Conservation (phyloP, 2,113 vertebrate species). For the Melanerpes formicivorus region DNA sequence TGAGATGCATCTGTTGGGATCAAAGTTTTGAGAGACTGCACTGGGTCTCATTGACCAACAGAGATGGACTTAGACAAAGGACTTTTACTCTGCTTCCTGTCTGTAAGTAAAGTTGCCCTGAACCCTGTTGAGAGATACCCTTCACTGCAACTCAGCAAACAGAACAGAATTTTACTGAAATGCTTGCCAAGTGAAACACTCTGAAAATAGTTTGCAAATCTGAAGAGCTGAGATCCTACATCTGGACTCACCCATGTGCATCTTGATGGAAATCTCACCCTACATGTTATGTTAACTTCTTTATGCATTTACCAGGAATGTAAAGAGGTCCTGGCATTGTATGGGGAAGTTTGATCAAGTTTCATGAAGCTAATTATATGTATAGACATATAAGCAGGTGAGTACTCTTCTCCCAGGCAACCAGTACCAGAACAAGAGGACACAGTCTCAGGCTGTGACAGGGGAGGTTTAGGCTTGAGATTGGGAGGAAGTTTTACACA, state of each 20-base stretch:
- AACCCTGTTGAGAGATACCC: background rate
- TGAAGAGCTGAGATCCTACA: background rate
- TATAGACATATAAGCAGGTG: background rate
- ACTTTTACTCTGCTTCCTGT: background rate
- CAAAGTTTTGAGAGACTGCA: background rate
- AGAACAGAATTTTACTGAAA: background rate
- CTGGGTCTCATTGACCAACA: rapidly evolving
- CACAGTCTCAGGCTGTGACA: no score
- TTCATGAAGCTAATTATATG: background rate
- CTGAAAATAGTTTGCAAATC: background rate
- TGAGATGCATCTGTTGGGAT: background rate
- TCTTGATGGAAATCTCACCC: background rate
- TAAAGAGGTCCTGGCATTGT: background rate
- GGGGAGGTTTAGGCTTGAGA: no score
- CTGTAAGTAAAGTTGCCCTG: background rate
- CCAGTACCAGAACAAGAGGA: no score
- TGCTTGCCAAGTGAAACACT: background rate
- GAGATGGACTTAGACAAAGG: background rate
- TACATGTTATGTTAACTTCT: background rate
- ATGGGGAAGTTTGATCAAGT: background rate
- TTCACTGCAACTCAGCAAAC: background rate
- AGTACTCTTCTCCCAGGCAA: background rate
- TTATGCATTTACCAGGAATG: constrained; percentile 2
- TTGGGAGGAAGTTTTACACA: no score
- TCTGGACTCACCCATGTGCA: background rate